Base-by-base conservation (phyloP, 1,140 invertebrate genomes). In the Cydia strobilella region DNA sequence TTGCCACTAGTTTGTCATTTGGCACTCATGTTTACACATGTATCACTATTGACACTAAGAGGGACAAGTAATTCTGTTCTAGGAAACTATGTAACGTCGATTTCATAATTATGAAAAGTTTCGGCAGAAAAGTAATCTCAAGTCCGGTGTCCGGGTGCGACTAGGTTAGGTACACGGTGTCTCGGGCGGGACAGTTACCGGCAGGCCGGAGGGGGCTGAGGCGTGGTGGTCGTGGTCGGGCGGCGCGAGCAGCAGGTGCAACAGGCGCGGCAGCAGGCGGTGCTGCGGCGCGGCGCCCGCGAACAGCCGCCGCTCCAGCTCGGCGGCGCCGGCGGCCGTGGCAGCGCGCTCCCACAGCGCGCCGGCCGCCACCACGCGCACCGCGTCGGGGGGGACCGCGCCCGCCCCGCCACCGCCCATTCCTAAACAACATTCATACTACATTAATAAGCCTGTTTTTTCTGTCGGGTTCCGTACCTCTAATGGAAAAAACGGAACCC, bases 221-320 rank as follows among this genome's bases (percentile, higher is more conserved):
- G 59, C 65, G 7, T 3, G 0, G 25, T 6, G 25, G 20, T 0
- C 3, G 0, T 23, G 35, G 10, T 25, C 45, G 18, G 63, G 78
- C 74, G 82, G 85, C 74, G 84, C 82, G 9, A 79, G 79, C 78
- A 90, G 81, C 79, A 91, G 80, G 74, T 87, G 86, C 78, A 90
- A 79, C 82, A 91, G 82, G 12, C 90, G 83, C 62, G 89, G 87
- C 81, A 90, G 83, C 80, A 90, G 81, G 80, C 88, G 88, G 83
- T 90, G 88, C 78, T 90, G 90, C 77, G 87, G 87, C 78, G 85
- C 85, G 72, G 83, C 80, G 81, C 80, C 75, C 13, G 86, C 85
- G 84, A 90, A 90, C 79, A 91, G 80, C 2, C 84, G 81, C 48
- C 86, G 82, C 83, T 91, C 90, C 25, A 90, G 79, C 27, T 89